phyloP scores from a whole-genome alignment of 2,113 vertebrate genomes.

The Pleuronectes platessa region DNA sequence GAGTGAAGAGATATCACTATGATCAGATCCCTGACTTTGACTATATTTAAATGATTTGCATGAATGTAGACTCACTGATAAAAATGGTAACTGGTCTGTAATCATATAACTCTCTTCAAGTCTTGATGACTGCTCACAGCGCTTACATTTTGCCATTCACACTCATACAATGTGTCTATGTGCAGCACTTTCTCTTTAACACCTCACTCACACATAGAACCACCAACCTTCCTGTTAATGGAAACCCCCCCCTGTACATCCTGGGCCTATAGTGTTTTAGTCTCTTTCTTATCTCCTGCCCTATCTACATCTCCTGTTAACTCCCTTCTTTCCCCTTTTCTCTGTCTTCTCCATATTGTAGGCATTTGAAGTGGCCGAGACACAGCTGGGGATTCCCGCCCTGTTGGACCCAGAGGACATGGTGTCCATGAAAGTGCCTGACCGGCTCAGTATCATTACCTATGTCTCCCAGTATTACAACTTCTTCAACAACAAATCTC shows the following conservation, averaged over 20 bases:
- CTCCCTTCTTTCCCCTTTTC: background rate
- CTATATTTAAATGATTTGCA: background rate
- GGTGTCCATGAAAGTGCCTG: conserved; percentile 96
- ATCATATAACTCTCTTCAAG: too few relatives aligned
- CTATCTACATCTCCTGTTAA: background rate
- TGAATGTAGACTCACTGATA: background rate
- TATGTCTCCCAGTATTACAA: conserved; percentile 98
- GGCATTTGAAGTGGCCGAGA: conserved; percentile 96
- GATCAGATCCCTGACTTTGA: background rate
- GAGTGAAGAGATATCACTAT: too few relatives aligned
- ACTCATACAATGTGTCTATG: too few relatives aligned
- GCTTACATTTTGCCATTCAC: too few relatives aligned
- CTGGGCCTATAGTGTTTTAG: background rate
- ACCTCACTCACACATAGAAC: too few relatives aligned
- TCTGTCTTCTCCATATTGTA: conserved; percentile 48
- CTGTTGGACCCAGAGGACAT: conserved; percentile 95
- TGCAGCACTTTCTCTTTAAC: too few relatives aligned
- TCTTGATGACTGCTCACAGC: too few relatives aligned
- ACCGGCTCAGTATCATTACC: conserved; percentile 96
- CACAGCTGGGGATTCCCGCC: conserved; percentile 94
- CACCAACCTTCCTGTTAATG: too few relatives aligned
- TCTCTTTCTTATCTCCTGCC: background rate
- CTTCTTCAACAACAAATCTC: conserved; percentile 88
- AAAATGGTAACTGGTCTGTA: too few relatives aligned
- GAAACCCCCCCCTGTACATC: background rate